Base-by-base conservation (phyloP, 2,113 vertebrate genomes). In the Anguilla rostrata region DNA sequence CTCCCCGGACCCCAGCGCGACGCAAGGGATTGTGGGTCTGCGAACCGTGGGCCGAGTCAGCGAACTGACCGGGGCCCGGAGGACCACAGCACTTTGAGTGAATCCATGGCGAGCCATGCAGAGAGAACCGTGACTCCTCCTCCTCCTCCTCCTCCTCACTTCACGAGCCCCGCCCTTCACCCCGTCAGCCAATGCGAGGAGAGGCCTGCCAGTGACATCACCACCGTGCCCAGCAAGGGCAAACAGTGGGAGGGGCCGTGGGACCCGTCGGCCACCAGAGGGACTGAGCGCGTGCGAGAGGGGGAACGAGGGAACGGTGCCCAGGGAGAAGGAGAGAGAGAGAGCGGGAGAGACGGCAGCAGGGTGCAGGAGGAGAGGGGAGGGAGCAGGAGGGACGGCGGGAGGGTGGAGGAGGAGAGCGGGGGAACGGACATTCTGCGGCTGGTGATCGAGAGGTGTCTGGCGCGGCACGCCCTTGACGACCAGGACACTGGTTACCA, bases 401-500 rank as follows among this genome's bases (percentile, higher is more conserved):
- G 71, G 34, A 43, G 78, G 82, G 22, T 29, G 49, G 84, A 43
- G 57, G 60, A 43, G 14, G 79, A 85, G 63, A 40, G 78, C 43
- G 29, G 60, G 18, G 86, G 81, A 29, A 78, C 81, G 3, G 86
- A 87, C 63, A 84, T 86, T 53, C 85, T 88, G n/a, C 39, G 75
- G 11, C 82, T 86, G 81, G 81, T 88, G 39, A 88, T 86, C 16
- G 85, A 86, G n/a, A 79, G 78, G 49, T 18, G 82, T 5, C 39
- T 85, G 39, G 71, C 71, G 29, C 9, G 56, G 39, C 46, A 57
- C 9, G 60, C 78, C 18, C 53, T 71, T 1, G 82, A 86, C 16
- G 84, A 88, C 49, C 87, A 88, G 78, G 87, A 88, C 40, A 88
- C 87, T 22, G 87, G 87, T 2, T 88, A 88, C 82, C 78, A 84